Base-by-base conservation (phyloP, 2,888 invertebrate species). In the Chalcis sispes region DNA sequence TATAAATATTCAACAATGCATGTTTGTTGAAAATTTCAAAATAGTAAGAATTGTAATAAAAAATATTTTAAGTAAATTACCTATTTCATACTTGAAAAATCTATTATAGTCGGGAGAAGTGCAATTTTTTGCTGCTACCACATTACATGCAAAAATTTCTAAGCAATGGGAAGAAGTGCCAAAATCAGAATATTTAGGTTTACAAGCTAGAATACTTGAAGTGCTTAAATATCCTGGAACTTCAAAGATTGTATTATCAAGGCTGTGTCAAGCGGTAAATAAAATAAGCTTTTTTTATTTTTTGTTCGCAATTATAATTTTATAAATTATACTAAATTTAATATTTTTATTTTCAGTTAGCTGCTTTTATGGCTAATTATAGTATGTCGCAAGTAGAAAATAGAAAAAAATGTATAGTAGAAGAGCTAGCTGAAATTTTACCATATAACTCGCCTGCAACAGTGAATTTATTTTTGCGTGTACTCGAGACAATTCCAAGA, bases 111-210 rank as follows among this genome's bases (percentile, higher is more conserved):
- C 92, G 72, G 93, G 94, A 80, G 97, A 97, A 90, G 95, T 97
- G 40, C 97, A 98, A 89, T 98, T 96, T 89, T 98, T 96, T 91
- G 98, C 95, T 71, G 98, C 98, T 3, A 95, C 95, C 61, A 96
- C 96, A 29, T 89, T 98, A 25, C 95, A 98, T 84, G 93, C 94
- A 0, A 98, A 98, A 89, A 92, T 98, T 65, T 92, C 95, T 82
- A 94, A 95, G 85, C 94, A 93, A 85, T 98, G 96, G 96, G 91
- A 92, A 85, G 96, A 97, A 90, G 92, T 98, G 29, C 96, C 97
- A 8, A 90, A 91, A 62, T 94, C 94, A 77, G 95, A 94, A 84
- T 94, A 95, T 87, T 92, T 93, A 77, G 92, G 92, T 79, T 89
- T 98, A 2, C 94, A 94, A 84, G 93, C 94, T 80, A 94, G 94